Evolutionary conservation across 2,113 vertebrate genomes (phyloP).

Genomic region (Cygnus buccinator): DNA sequence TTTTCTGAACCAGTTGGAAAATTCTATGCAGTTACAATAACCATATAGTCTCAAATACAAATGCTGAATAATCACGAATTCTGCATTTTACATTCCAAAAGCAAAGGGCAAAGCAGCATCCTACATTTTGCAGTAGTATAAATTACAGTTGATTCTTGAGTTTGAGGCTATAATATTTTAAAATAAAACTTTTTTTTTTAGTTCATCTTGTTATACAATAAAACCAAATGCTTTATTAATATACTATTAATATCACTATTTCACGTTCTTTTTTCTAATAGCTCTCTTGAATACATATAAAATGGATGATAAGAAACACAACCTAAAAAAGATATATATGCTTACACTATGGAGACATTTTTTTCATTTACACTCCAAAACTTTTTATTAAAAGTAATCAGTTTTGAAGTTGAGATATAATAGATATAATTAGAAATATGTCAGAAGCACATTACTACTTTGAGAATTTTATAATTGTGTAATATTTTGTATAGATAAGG

Average conservation of each 20-base stretch:
- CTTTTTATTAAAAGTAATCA: background rate
- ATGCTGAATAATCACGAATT: background rate
- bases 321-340: background rate
- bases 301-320: background rate
- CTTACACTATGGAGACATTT: background rate
- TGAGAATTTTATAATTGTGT: background rate
- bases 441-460: background rate
- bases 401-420: background rate
- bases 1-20: background rate
- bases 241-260: background rate
- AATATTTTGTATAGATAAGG: background rate
- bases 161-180: background rate
- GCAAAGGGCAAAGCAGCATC: background rate
- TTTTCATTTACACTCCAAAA: background rate
- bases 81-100: background rate
- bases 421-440: background rate
- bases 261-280: background rate
- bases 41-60: background rate
- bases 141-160: background rate
- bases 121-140: background rate
- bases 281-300: background rate
- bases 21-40: background rate
- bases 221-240: background rate
- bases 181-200: background rate
- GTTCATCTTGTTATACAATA: background rate